Base-by-base conservation (phyloP, 2,797 vertebrate genomes). In the Alcedo quadribrachys region DNA sequence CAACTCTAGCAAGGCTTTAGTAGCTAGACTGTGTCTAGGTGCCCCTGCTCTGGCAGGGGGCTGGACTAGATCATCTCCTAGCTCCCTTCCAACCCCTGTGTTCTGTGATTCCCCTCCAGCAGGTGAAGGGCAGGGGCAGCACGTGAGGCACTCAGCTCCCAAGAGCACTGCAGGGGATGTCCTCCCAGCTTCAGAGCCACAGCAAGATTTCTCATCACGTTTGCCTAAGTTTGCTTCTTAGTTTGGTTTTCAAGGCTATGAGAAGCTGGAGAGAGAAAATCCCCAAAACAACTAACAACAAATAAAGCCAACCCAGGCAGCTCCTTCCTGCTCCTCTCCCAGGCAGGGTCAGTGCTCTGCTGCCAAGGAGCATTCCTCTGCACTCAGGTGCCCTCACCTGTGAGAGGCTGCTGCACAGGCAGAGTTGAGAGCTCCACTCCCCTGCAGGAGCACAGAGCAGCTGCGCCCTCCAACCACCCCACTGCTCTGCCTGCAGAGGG, bases 381-480 rank as follows among this genome's bases (percentile, higher is more conserved):
- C 40, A 54, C 18, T 25, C 22, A 69, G 65, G 37, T 87, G 50
- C 30, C 42, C 54, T 27, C 17, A 62, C 7, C 66, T 66, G 43
- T 12, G 24, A 84, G 15, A 42, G 85, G 45, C 16, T 50, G 33
- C 35, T 55, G 53, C 67, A 73, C 0, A 28, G 43, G 24, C 43
- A 66, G 70, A 69, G 54, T 48, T 46, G 12, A 76, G 60, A 73
- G 42, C 11, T 20, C n/a, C 7, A 7, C 12, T 53, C 33, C 30
- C 74, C 63, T 46, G 8, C 62, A 75, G 62, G 68, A 77, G 15
- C 10, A 51, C 6, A 50, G 24, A 24, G 18, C 76, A 81, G 12
- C 5, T 0, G 0, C 12, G n/a, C 28, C 67, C 27, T 75, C 33
- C 78, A 75, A 6, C 5, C n/a, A 50, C n/a, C 14, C 11, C 8